Evolutionary conservation across 2,797 vertebrate genomes (phyloP).

Genomic region (Hemitrygon akajei): DNA sequence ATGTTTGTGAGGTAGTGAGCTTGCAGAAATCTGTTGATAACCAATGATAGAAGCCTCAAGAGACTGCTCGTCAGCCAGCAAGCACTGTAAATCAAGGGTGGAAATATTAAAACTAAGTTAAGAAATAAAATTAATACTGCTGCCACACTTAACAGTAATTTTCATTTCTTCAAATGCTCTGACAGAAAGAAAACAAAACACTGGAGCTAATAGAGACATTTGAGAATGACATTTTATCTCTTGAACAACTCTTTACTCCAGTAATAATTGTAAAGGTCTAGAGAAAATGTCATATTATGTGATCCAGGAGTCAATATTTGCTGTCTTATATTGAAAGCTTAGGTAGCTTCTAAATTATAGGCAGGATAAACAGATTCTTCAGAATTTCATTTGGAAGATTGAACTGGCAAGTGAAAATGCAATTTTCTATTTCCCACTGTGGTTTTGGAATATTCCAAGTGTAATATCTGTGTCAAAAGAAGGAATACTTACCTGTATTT

Average conservation of each 20-base stretch:
- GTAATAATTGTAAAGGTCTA: conserved; percentile 60
- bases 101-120: background rate
- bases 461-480: conserved; percentile 1
- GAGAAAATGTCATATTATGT: conserved; percentile 47
- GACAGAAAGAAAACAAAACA: background rate
- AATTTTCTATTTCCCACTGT: conserved; percentile 19
- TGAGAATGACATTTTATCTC: conserved; percentile 51
- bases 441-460: background rate
- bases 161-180: background rate
- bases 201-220: conserved; percentile 39
- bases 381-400: conserved; percentile 30
- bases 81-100: background rate
- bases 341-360: conserved; percentile 42
- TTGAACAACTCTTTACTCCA: conserved; percentile 50
- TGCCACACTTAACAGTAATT: background rate
- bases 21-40: too few relatives aligned
- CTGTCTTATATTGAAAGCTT: conserved; percentile 55
- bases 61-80: background rate
- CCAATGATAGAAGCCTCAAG: too few relatives aligned
- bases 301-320: conserved; percentile 56
- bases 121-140: background rate
- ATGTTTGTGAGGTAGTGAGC: too few relatives aligned
- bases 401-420: background rate
- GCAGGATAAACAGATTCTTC: conserved; percentile 28
- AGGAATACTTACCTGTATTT: background rate